phyloP scores from a whole-genome alignment of 2,888 invertebrate genomes.

The Cheilosia variabilis region DNA sequence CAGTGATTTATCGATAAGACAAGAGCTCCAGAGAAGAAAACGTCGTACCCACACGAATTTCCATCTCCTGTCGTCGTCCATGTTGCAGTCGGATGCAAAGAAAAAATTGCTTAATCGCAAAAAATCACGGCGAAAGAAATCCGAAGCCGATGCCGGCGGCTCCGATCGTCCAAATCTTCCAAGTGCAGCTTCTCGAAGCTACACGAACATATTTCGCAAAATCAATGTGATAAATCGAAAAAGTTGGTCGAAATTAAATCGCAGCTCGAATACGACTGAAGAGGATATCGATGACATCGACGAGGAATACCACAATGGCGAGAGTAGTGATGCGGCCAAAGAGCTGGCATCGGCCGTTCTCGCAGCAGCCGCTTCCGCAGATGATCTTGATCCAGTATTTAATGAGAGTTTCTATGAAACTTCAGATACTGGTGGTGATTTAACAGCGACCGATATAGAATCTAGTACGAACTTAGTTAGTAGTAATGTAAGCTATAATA shows the following conservation, averaged over 20 bases:
- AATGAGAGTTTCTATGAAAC: constrained; percentile 83
- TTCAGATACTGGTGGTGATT: constrained; percentile 82
- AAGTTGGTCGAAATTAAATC: constrained; percentile 76
- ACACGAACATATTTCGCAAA: constrained; percentile 80
- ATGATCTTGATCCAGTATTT: constrained; percentile 63
- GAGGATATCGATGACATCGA: constrained; percentile 79
- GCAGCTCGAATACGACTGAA: constrained; percentile 79
- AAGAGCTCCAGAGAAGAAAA: constrained; percentile 69
- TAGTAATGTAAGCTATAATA: constrained; percentile 83
- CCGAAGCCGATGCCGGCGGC: constrained; percentile 29
- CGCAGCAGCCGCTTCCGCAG: constrained; percentile 66
- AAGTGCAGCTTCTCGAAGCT: constrained; percentile 80
- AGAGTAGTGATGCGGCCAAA: constrained; percentile 71
- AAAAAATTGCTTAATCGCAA: constrained; percentile 62
- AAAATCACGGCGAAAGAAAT: constrained; percentile 68
- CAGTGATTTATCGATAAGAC: constrained; percentile 77
- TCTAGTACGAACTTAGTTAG: constrained; percentile 82
- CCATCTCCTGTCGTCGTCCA: constrained; percentile 56
- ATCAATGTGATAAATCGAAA: constrained; percentile 77
- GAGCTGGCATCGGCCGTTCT: constrained; percentile 75
- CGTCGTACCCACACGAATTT: constrained; percentile 46
- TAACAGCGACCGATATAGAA: constrained; percentile 81
- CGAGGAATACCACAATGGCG: constrained; percentile 80
- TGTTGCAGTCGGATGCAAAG: constrained; percentile 43
- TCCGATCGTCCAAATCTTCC: constrained; percentile 41